Conservation (phyloP, 2,113 vertebrate species). For the Ophiodon elongatus region DNA sequence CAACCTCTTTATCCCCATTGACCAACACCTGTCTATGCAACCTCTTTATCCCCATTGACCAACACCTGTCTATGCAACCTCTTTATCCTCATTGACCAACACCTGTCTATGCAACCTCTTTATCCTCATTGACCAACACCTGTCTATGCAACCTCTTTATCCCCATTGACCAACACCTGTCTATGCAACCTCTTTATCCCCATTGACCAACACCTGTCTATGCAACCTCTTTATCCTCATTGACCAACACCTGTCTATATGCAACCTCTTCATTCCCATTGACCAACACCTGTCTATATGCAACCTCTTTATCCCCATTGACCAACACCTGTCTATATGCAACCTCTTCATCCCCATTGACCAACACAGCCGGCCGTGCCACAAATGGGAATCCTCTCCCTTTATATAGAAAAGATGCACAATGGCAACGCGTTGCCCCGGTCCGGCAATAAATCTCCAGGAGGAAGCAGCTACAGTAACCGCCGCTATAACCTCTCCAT, state of each 20-base stretch:
- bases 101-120: too few relatives aligned
- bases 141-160: too few relatives aligned
- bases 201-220: too few relatives aligned
- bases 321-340: too few relatives aligned
- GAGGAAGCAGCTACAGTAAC: slow-evolving; percentile 15
- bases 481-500: slow-evolving; percentile 49
- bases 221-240: too few relatives aligned
- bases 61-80: not conserved
- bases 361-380: slow-evolving; percentile 8
- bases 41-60: too few relatives aligned
- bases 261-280: not conserved
- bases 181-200: not conserved
- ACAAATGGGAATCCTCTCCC: slow-evolving; percentile 13
- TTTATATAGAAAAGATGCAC: too few relatives aligned
- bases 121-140: too few relatives aligned
- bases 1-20: not conserved
- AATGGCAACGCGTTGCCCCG: too few relatives aligned
- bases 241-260: not conserved
- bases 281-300: not conserved
- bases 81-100: not conserved
- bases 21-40: too few relatives aligned
- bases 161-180: too few relatives aligned
- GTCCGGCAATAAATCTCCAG: slow-evolving; percentile 22
- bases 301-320: not conserved
- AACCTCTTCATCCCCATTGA: too few relatives aligned